Conservation (phyloP, 2,888 invertebrate genomes). For the Bombylius discolor region DNA sequence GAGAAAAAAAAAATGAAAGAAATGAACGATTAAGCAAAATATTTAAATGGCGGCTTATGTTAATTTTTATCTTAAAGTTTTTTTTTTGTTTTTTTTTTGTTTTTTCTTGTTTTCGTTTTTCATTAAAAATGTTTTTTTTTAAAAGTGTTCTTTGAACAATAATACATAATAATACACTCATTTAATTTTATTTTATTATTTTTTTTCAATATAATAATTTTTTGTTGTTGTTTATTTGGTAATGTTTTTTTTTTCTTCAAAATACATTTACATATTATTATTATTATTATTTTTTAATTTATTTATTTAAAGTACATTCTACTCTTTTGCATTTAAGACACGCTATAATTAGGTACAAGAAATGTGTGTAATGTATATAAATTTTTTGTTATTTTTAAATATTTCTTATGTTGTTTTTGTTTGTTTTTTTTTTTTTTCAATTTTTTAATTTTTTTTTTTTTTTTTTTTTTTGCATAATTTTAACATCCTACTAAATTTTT, state of each 20-base stretch:
- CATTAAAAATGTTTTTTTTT: too few relatives aligned
- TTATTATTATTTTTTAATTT: background rate
- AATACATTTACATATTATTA: background rate
- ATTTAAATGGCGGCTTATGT: too few relatives aligned
- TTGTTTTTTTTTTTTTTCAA: background rate
- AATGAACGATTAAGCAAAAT: too few relatives aligned
- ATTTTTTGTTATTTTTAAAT: slow-evolving; percentile 10
- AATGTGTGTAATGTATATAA: slow-evolving; percentile 7
- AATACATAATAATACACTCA: too few relatives aligned
- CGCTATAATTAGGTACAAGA: slow-evolving; percentile 15
- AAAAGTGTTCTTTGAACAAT: too few relatives aligned
- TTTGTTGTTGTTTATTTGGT: background rate
- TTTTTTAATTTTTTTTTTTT: background rate
- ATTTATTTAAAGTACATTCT: background rate
- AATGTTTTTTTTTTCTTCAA: background rate
- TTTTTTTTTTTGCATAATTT: background rate
- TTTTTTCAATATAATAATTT: background rate
- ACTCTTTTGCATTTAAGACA: slow-evolving; percentile 11
- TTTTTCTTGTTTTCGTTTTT: too few relatives aligned
- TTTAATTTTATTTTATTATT: background rate
- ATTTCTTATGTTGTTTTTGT: slow-evolving; percentile 5
- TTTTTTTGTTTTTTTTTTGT: too few relatives aligned
- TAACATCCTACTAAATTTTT: background rate
- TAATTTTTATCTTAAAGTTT: too few relatives aligned
- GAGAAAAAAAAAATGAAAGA: too few relatives aligned